Conservation (phyloP, 2,797 vertebrate genomes). For the Avahi laniger region DNA sequence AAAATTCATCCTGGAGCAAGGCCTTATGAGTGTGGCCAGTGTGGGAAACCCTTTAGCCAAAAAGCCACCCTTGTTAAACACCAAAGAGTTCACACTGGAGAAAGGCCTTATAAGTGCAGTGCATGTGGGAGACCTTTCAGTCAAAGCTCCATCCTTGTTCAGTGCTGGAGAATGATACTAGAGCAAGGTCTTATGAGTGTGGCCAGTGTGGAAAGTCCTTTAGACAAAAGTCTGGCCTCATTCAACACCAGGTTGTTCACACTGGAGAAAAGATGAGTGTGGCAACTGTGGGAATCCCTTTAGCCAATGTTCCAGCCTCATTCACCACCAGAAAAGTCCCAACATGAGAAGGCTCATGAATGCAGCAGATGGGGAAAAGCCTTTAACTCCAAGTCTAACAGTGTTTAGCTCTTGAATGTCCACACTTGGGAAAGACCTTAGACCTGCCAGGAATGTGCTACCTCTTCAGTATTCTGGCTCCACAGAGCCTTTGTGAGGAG, state of each 20-base stretch:
- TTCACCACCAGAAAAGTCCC: slow-evolving; percentile 48
- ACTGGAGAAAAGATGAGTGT: slow-evolving; percentile 47
- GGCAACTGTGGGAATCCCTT: slow-evolving; percentile 20
- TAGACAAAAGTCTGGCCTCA: slow-evolving; percentile 41
- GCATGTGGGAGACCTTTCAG: slow-evolving; percentile 13
- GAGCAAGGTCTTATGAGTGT: slow-evolving; percentile 41
- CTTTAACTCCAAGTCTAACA: background rate
- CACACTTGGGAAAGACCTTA: background rate
- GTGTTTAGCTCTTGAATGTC: background rate
- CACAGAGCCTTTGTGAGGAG: background rate
- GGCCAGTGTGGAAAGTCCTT: background rate
- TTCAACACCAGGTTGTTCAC: slow-evolving; percentile 39
- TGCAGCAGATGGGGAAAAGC: background rate
- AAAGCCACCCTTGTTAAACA: slow-evolving; percentile 54
- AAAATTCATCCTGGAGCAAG: slow-evolving; percentile 14
- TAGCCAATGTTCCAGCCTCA: slow-evolving; percentile 27
- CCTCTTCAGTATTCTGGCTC: background rate
- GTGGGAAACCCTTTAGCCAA: slow-evolving; percentile 48
- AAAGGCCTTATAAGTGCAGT: slow-evolving; percentile 10
- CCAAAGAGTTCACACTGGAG: slow-evolving; percentile 18
- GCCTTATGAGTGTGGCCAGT: slow-evolving; percentile 12
- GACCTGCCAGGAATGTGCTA: background rate
- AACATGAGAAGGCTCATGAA: background rate
- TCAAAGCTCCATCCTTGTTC: slow-evolving; percentile 42
- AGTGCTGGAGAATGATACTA: slow-evolving; percentile 22